Conservation (phyloP, 1,140 invertebrate genomes). For the Nylanderia fulva region DNA sequence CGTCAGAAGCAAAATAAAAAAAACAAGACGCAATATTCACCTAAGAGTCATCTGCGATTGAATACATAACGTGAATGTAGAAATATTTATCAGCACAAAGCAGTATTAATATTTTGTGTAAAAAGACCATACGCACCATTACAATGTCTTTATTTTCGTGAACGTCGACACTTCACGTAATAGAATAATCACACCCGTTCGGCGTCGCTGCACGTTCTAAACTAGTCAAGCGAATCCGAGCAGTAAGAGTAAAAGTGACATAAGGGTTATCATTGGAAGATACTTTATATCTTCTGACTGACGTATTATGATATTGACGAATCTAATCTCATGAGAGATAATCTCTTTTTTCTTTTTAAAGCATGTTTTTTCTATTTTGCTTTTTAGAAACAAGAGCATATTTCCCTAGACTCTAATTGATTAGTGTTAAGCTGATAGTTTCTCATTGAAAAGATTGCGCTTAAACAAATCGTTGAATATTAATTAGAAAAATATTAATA, state of each 20-base stretch:
- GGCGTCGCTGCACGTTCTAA: background rate
- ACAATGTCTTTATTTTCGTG: background rate
- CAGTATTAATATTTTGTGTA: background rate
- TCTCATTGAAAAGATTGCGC: background rate
- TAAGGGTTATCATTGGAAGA: constrained; percentile 38
- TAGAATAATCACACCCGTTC: background rate
- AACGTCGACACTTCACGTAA: background rate
- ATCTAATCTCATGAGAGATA: constrained; percentile 3
- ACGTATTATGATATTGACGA: constrained; percentile 44
- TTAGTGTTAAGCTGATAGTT: background rate
- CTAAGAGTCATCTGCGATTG: background rate
- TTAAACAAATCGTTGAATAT: background rate
- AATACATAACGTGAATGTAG: background rate
- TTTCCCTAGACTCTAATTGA: background rate
- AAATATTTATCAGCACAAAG: background rate
- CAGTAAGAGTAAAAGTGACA: constrained; percentile 32
- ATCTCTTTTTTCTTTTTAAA: constrained; percentile 14
- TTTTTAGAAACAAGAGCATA: background rate
- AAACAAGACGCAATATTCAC: background rate
- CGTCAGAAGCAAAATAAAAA: background rate
- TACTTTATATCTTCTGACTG: constrained; percentile 28
- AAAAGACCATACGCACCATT: constrained; percentile 29
- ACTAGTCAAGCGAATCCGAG: constrained; percentile 6
- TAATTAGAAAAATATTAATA: too few relatives aligned
- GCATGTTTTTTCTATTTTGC: background rate